These are phyloP conservation scores for Actenoides lindsayi DNA, from an alignment of 2,113 vertebrate species.

Conservation along the genomic window DNA sequence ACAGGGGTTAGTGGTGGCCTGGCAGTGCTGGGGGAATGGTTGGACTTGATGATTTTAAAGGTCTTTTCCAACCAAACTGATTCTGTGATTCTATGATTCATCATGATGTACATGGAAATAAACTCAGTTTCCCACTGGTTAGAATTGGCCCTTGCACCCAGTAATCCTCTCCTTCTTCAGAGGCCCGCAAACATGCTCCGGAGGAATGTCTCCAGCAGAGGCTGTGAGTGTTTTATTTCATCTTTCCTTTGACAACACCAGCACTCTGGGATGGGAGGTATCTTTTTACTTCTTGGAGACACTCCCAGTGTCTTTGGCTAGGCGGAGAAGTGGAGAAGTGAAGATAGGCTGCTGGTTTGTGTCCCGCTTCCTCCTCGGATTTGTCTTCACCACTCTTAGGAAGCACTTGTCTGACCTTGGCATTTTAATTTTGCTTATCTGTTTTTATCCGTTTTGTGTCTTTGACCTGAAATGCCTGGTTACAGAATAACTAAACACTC, in stretches of 20 bases:
- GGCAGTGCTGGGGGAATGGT: background rate
- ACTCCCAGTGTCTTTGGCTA: background rate
- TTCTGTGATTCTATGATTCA: background rate
- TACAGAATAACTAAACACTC: constrained; percentile 75
- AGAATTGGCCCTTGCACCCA: background rate
- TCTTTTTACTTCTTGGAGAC: constrained; percentile 25
- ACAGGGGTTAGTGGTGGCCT: background rate
- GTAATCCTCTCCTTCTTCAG: background rate
- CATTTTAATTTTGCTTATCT: constrained; percentile 52
- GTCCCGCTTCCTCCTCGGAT: background rate
- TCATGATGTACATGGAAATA: background rate
- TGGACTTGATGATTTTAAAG: background rate
- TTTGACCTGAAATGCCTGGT: constrained; percentile 75
- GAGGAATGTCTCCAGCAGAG: background rate
- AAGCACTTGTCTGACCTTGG: constrained; percentile 28
- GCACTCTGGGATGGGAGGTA: background rate
- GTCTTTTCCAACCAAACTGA: background rate
- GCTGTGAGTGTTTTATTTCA: background rate
- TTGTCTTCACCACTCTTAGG: constrained; percentile 12
- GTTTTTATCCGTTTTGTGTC: constrained; percentile 65
- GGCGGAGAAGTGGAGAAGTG: background rate
- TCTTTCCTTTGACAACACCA: background rate
- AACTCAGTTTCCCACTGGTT: background rate
- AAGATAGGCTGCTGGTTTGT: background rate
- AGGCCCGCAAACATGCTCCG: accelerated